Conservation (phyloP, 1,140 invertebrate genomes). For the Lucilia cuprina region DNA sequence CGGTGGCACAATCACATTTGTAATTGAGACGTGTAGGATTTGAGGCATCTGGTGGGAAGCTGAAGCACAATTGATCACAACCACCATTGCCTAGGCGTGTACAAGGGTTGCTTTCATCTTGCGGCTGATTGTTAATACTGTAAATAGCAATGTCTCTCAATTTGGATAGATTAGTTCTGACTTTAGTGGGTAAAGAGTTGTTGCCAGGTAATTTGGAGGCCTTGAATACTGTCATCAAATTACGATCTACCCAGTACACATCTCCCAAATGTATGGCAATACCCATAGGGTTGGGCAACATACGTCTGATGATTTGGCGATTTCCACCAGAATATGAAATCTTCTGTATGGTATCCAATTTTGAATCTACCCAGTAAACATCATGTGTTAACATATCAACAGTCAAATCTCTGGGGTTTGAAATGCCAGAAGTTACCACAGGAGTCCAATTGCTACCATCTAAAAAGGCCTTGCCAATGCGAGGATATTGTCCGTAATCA, state of each 20-base stretch:
- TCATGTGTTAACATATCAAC: slow-evolving; percentile 94
- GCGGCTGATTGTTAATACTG: slow-evolving; percentile 85
- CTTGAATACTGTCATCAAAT: slow-evolving; percentile 87
- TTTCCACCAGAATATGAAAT: slow-evolving; percentile 81
- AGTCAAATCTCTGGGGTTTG: slow-evolving; percentile 89
- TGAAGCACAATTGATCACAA: slow-evolving; percentile 96
- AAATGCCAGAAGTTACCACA: slow-evolving; percentile 89
- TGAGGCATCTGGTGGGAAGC: slow-evolving; percentile 73
- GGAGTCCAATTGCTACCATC: slow-evolving; percentile 89
- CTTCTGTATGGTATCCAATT: slow-evolving; percentile 90
- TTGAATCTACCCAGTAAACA: slow-evolving; percentile 97
- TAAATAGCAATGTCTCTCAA: slow-evolving; percentile 90
- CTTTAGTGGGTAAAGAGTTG: slow-evolving; percentile 69
- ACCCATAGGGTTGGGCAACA: slow-evolving; percentile 94
- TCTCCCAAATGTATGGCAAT: slow-evolving; percentile 83
- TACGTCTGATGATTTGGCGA: slow-evolving; percentile 82
- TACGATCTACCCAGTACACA: slow-evolving; percentile 96
- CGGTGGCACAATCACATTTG: slow-evolving; percentile 90
- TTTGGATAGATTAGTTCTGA: slow-evolving; percentile 84
- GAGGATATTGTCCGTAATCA: slow-evolving; percentile 95
- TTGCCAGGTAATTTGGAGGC: slow-evolving; percentile 81
- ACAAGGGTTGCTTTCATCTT: slow-evolving; percentile 82
- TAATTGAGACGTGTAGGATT: slow-evolving; percentile 66
- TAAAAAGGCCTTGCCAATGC: slow-evolving; percentile 88
- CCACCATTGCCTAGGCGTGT: slow-evolving; percentile 76